These are phyloP conservation scores for Xanthia icteritia DNA, from an alignment of 2,888 invertebrate species.

Conservation along the genomic window DNA sequence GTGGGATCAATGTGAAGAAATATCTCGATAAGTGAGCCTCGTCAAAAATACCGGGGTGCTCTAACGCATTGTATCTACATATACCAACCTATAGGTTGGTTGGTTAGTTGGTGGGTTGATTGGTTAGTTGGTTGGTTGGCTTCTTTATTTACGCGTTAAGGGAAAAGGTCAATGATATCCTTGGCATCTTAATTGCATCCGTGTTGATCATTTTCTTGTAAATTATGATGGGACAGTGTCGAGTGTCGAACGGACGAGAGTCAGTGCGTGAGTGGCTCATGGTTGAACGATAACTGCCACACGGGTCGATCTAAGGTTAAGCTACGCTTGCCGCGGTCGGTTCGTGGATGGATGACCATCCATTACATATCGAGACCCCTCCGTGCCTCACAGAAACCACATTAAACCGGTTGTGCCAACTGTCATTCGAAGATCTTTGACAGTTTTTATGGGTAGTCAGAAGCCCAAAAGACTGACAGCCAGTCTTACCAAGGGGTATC, in stretches of 20 bases:
- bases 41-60: neutral
- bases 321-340: too few relatives aligned
- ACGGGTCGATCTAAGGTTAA: neutral
- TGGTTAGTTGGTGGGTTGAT: too few relatives aligned
- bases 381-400: neutral
- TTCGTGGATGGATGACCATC: neutral
- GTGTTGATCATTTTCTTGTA: neutral
- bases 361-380: neutral
- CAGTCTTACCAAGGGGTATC: neutral
- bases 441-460: neutral
- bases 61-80: neutral
- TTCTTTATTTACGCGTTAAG: neutral
- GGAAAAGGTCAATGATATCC: neutral
- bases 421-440: neutral
- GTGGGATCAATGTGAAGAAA: slow-evolving; percentile 13
- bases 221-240: neutral
- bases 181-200: neutral
- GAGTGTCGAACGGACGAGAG: neutral
- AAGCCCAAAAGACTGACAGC: neutral
- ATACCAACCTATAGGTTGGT: too few relatives aligned
- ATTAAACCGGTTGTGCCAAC: neutral
- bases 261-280: neutral
- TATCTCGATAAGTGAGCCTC: slow-evolving; percentile 2
- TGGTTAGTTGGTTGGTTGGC: too few relatives aligned
- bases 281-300: neutral